Evolutionary conservation across 2,113 vertebrate genomes (phyloP).

Genomic region (Boleophthalmus pectinirostris): DNA sequence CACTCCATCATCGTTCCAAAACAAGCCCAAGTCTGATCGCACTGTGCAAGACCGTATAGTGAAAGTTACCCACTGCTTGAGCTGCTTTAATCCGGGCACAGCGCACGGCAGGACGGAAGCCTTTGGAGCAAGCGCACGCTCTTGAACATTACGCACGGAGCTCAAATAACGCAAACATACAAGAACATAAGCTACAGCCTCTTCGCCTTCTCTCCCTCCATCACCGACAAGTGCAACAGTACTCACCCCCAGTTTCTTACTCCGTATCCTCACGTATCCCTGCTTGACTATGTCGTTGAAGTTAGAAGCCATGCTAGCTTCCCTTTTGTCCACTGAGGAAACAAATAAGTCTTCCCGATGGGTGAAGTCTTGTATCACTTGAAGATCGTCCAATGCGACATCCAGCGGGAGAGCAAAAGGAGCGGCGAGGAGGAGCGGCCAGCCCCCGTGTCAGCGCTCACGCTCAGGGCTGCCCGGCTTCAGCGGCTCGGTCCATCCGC

Average conservation of each 20-base stretch:
- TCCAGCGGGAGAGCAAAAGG: slow-evolving; percentile 38
- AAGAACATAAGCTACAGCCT: slow-evolving; percentile 25
- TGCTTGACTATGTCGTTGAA: slow-evolving; percentile 99
- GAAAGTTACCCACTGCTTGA: slow-evolving; percentile 40
- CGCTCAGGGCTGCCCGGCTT: slow-evolving; percentile 63
- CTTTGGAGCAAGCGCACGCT: slow-evolving; percentile 51
- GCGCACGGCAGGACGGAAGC: slow-evolving; percentile 46
- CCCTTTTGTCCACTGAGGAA: slow-evolving; percentile 21
- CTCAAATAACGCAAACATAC: slow-evolving; percentile 39
- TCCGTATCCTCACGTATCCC: slow-evolving; percentile 96
- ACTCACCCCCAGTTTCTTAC: slow-evolving; percentile 99
- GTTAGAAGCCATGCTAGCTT: slow-evolving; percentile 92
- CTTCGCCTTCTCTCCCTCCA: slow-evolving; percentile 21
- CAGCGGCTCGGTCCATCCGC: slow-evolving; percentile 71
- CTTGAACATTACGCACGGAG: slow-evolving; percentile 45
- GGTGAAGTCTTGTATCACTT: slow-evolving; percentile 26
- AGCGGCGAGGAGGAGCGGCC: slow-evolving; percentile 42
- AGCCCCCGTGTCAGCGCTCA: slow-evolving; percentile 66
- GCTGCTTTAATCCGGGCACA: slow-evolving; percentile 46
- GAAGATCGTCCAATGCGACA: slow-evolving; percentile 50
- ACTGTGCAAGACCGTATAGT: background rate
- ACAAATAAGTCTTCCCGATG: slow-evolving; percentile 17
- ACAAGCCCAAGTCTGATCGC: slow-evolving; percentile 8
- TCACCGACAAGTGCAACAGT: slow-evolving; percentile 61
- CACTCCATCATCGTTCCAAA: slow-evolving; percentile 25